Evolutionary conservation across 2,113 vertebrate genomes (phyloP).

Genomic region (Prinia subflava): DNA sequence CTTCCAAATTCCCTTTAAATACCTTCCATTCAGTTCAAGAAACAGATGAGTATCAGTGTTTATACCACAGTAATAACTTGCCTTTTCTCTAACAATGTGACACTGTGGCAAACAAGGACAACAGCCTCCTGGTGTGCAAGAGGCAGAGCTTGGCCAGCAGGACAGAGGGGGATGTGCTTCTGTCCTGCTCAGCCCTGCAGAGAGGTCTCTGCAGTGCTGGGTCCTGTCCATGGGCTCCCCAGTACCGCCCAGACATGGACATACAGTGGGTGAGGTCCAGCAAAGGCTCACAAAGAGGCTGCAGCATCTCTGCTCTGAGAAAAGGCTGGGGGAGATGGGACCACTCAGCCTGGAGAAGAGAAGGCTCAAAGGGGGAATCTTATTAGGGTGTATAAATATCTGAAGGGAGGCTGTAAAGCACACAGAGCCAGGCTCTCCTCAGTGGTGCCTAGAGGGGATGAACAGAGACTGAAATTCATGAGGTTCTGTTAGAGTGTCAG

Average conservation of each 20-base stretch:
- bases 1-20: background rate
- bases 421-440: background rate
- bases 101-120: fast-evolving
- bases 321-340: background rate
- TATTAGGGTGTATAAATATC: background rate
- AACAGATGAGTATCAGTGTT: background rate
- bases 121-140: background rate
- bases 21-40: background rate
- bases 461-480: background rate
- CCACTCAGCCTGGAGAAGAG: background rate
- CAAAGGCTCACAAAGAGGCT: background rate
- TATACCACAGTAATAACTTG: background rate
- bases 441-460: background rate
- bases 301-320: background rate
- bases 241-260: background rate
- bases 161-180: background rate
- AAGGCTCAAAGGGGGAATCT: background rate
- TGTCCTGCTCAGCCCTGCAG: background rate
- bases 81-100: background rate
- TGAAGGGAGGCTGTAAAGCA: background rate
- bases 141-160: background rate
- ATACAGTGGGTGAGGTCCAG: background rate
- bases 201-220: background rate
- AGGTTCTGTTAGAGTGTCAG: background rate
- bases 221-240: background rate